Base-by-base conservation (phyloP, 2,888 invertebrate genomes). In the Branchipolynoe longqiensis region DNA sequence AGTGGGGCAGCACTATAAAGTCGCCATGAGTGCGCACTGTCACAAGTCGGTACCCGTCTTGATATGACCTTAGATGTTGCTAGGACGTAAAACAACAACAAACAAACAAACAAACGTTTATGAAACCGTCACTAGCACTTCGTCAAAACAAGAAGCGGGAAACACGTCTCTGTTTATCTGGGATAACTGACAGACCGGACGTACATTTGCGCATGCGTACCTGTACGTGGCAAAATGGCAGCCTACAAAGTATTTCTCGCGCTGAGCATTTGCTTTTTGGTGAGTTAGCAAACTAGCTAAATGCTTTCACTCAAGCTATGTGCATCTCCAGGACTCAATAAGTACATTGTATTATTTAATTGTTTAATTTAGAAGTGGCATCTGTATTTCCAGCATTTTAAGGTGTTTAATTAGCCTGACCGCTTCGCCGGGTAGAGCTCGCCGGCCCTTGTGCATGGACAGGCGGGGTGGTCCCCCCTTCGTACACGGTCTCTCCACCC, bases 171-270 rank as follows among this genome's bases (percentile, higher is more conserved):
- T n/a, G n/a, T n/a, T n/a, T n/a, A n/a, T n/a, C n/a, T n/a, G n/a
- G n/a, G n/a, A n/a, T n/a, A n/a, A n/a, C n/a, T 58, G 69, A 22
- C 69, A 69, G 14, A 69, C 78, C 41, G 78, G 78, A 78, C 41
- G 78, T 48, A 31, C 8, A 25, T 14, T 22, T 62, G 31, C 59
- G 83, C 83, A 33, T 83, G 83, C 83, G 83, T 62, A 14, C 25
- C 59, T n/a, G 58, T 62, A 83, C 83, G 83, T 83, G 83, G 83
- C 83, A 83, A 83, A 83, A 83, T 83, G 83, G 83, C 83, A 41
- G 62, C 62, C 59, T 62, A 18, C 40, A 41, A 33, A 22, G 62
- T 31, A 18, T 38, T 58, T 62, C 25, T 83, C 1, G 38, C 40
- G 22, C 40, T 62, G 36, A 64, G 40, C 59, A 28, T 83, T 28